Percentiles rank a stretch among this genome's conserved stretches.
Evolutionary conservation across 2,888 invertebrate species (phyloP).

Genomic region (Pandemis heparana): DNA sequence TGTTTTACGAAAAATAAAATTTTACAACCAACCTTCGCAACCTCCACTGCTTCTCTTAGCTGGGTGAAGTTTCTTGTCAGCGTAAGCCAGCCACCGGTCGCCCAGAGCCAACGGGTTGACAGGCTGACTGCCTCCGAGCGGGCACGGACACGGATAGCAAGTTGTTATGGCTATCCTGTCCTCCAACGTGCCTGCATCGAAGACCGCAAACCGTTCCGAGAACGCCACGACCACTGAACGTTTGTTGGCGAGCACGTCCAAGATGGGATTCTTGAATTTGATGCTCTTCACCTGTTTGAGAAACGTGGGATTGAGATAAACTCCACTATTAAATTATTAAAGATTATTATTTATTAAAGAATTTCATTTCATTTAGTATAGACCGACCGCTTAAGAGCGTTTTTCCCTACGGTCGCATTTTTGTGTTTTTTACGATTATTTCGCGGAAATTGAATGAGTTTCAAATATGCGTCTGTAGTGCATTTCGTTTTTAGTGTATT

Average conservation of each 20-base stretch:
- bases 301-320: not conserved
- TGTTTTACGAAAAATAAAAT: not conserved
- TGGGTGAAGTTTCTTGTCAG: conserved; percentile 93
- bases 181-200: conserved; percentile 95
- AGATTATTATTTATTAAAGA: too few relatives aligned
- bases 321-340: too few relatives aligned
- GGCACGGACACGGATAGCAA: conserved; percentile 95
- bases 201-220: conserved; percentile 95
- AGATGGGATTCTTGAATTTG: conserved; percentile 95
- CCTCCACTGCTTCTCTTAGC: conserved; percentile 93
- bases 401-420: too few relatives aligned
- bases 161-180: conserved; percentile 95
- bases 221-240: conserved; percentile 95
- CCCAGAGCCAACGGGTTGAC: conserved; percentile 95
- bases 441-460: too few relatives aligned
- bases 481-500: too few relatives aligned
- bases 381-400: too few relatives aligned
- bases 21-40: conserved; percentile 87
- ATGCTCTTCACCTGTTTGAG: conserved; percentile 91
- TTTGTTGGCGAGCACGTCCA: conserved; percentile 95
- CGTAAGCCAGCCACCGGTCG: conserved; percentile 93
- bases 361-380: too few relatives aligned
- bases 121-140: conserved; percentile 77
- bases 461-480: too few relatives aligned
- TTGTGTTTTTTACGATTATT: too few relatives aligned